These are phyloP conservation scores for Brachyhypopomus occidentalis DNA, from an alignment of 2,113 vertebrate species.

Conservation along the genomic window DNA sequence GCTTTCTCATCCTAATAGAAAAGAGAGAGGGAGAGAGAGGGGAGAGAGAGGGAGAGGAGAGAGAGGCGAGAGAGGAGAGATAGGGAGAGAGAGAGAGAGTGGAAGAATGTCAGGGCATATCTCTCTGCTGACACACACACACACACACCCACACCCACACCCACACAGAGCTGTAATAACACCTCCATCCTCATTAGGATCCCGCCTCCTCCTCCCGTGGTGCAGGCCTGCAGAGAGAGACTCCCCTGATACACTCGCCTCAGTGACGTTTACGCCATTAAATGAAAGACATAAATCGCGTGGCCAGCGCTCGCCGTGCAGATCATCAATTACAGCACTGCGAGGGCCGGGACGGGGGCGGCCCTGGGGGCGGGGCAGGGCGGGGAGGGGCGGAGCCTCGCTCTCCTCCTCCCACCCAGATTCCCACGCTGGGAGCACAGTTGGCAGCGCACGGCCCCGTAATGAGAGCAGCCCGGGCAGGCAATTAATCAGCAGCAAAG, in stretches of 20 bases:
- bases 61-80: not conserved
- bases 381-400: not conserved
- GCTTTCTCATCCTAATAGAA: slow-evolving; percentile 93
- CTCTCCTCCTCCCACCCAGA: not conserved
- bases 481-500: slow-evolving; percentile 44
- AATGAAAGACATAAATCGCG: slow-evolving; percentile 41
- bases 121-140: slow-evolving; percentile 3
- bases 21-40: slow-evolving; percentile 53
- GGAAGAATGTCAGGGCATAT: not conserved
- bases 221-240: not conserved
- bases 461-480: slow-evolving; percentile 24
- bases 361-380: slow-evolving; percentile 35
- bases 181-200: slow-evolving; percentile 39
- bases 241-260: not conserved
- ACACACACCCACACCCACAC: slow-evolving; percentile 7
- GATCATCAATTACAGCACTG: slow-evolving; percentile 49
- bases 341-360: not conserved
- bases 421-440: too few species aligned
- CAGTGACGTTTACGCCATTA: slow-evolving; percentile 26
- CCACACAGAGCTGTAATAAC: slow-evolving; percentile 33
- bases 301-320: slow-evolving; percentile 6
- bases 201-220: slow-evolving; percentile 6
- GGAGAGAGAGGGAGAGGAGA: not conserved
- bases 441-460: not conserved
- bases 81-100: not conserved